Evolutionary conservation across 2,797 vertebrate genomes (phyloP), one percentile per base, ranked within the genome.

Genomic region (Chloroceryle inda): DNA sequence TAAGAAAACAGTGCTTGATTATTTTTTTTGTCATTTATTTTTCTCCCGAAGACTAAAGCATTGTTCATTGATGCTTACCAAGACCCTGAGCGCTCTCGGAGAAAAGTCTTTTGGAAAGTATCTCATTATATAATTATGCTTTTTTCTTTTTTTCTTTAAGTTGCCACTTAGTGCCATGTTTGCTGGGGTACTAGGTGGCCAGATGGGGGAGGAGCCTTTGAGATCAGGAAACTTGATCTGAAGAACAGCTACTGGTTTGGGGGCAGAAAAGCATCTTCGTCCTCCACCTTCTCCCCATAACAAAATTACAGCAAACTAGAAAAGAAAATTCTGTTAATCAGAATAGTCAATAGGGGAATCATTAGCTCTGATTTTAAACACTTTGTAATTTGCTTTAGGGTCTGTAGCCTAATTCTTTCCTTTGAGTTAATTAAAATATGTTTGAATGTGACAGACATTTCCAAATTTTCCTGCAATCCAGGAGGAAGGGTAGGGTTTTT

Each of bases 371-470:
- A 85, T 96, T 97, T 96, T 96, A 94, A 93, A 96, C 82, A 94
- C 92, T 97, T 98, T 97, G 91, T 96, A 96, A 97, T 97, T 97
- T 97, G 97, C 97, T 97, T 97, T 96, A 97, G 97, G 97, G 91
- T 96, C 85, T 95, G 88, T 97, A 96, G 97, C 97, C 97, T 97
- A 96, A 96, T 97, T 97, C 92, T 97, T 98, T 97, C 94, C 91
- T 97, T 97, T 97, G 96, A 98, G 96, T 98, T 97, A 97, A 98
- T 98, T 98, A 97, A 97, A 97, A 94, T 96, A 93, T 72, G 83
- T 95, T 97, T 97, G 95, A 95, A 94, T 97, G 95, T 97, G 98
- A 97, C 96, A 98, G 96, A 97, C 97, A 94, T 94, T 97, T 97
- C 94, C 90, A 97, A 97, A 96, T 96, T 83, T 95, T 81, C 94